These are phyloP conservation scores for Neuroscelio doddi DNA, from an alignment of 2,888 invertebrate species.

Conservation along the genomic window DNA sequence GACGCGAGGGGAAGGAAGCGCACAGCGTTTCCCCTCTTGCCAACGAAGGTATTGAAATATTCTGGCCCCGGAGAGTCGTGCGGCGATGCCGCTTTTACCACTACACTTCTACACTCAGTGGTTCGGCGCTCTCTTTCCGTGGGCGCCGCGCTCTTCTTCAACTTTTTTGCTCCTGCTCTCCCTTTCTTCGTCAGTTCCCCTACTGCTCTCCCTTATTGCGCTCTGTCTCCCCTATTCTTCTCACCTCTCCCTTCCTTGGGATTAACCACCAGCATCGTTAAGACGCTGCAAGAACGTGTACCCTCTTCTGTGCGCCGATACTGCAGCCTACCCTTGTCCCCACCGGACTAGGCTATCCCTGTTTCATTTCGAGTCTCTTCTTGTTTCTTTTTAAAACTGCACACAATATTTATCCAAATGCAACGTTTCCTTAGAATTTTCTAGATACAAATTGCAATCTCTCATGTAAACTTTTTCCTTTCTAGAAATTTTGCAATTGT, in stretches of 20 bases:
- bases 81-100: constrained; percentile 64
- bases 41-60: constrained; percentile 61
- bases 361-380: constrained; percentile 9
- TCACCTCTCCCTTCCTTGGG: constrained; percentile 20
- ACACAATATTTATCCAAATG: background rate
- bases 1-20: constrained; percentile 16
- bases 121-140: constrained; percentile 34
- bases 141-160: constrained; percentile 9
- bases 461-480: no score
- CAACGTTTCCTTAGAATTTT: background rate
- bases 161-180: constrained; percentile 16
- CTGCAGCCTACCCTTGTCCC: constrained; percentile 19
- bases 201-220: constrained; percentile 19
- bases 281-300: constrained; percentile 21
- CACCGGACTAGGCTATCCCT: constrained; percentile 6
- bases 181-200: constrained; percentile 20
- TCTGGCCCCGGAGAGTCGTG: constrained; percentile 61
- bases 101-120: constrained; percentile 40
- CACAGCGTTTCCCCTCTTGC: constrained; percentile 43
- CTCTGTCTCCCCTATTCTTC: background rate
- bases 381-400: background rate
- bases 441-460: no score
- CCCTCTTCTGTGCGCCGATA: constrained; percentile 31
- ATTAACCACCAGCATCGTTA: constrained; percentile 28
- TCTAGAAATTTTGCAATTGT: no score